A percentile compares a stretch with the other conserved stretches of the same genome.
Evolutionary conservation across 2,113 vertebrate species (phyloP).

Genomic region (Sphaerodactylus townsendi): DNA sequence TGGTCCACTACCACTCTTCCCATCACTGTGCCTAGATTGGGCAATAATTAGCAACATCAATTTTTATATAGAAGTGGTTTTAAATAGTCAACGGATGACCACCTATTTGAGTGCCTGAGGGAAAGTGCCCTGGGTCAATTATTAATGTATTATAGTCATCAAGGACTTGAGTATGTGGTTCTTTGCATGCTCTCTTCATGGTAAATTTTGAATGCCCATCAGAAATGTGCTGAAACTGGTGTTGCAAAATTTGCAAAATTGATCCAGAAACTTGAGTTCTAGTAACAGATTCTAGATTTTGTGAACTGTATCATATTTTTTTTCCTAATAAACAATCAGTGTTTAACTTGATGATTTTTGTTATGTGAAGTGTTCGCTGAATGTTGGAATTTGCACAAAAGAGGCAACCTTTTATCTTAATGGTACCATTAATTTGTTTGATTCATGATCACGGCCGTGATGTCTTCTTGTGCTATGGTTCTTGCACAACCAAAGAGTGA

Average conservation of each 20-base stretch:
- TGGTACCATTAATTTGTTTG: not conserved
- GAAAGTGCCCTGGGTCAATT: no score
- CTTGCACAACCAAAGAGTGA: no score
- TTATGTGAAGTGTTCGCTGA: not conserved
- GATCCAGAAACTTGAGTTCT: not conserved
- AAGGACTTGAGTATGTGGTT: no score
- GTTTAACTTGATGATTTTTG: not conserved
- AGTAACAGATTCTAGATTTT: not conserved
- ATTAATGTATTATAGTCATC: no score
- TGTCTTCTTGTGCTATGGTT: no score
- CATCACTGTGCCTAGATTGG: no score
- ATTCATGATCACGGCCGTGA: not conserved
- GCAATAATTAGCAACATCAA: no score
- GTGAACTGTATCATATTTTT: not conserved
- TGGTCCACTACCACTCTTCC: no score
- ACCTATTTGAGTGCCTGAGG: no score
- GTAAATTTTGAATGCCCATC: not conserved
- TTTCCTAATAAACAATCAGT: not conserved
- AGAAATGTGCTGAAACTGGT: not conserved
- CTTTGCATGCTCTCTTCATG: not conserved
- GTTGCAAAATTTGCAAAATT: not conserved
- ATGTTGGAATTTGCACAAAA: not conserved
- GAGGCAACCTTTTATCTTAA: not conserved
- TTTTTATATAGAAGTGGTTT: no score
- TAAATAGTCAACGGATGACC: no score